These are phyloP conservation scores for Pteropus alecto DNA, from an alignment of 2,113 vertebrate species.

Conservation along the genomic window DNA sequence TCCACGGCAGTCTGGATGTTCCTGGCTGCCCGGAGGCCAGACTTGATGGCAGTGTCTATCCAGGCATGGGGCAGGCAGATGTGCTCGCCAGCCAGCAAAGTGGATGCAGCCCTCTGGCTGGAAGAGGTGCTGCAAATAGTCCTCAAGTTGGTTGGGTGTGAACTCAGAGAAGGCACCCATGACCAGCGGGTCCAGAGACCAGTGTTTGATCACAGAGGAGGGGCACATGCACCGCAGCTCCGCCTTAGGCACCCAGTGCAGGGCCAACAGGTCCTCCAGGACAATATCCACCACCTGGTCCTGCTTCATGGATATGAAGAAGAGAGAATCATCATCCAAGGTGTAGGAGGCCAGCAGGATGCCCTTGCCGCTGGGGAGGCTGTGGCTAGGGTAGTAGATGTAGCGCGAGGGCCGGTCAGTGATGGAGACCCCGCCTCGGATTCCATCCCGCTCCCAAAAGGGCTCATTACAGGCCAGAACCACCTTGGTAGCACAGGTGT, in stretches of 20 bases:
- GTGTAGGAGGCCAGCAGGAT: constrained; percentile 90
- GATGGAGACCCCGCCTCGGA: constrained; percentile 78
- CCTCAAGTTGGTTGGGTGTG: constrained; percentile 80
- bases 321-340: constrained; percentile 81
- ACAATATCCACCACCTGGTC: constrained; percentile 70
- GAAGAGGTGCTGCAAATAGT: constrained; percentile 81
- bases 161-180: constrained; percentile 86
- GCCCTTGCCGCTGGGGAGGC: constrained; percentile 73
- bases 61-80: constrained; percentile 85
- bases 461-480: constrained; percentile 37
- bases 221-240: constrained; percentile 77
- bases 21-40: constrained; percentile 83
- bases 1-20: constrained; percentile 79
- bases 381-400: constrained; percentile 91
- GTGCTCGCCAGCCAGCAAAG: constrained; percentile 91
- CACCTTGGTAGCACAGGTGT: constrained; percentile 70
- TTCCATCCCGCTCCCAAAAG: constrained; percentile 83
- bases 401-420: constrained; percentile 86
- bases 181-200: constrained; percentile 85
- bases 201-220: constrained; percentile 83
- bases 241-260: constrained; percentile 79
- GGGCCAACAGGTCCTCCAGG: constrained; percentile 83
- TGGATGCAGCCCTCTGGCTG: constrained; percentile 81
- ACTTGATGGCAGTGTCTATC: constrained; percentile 90
- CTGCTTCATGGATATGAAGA: constrained; percentile 81